Conservation (phyloP, 2,113 vertebrate genomes). For the Diphyllodes magnificus region DNA sequence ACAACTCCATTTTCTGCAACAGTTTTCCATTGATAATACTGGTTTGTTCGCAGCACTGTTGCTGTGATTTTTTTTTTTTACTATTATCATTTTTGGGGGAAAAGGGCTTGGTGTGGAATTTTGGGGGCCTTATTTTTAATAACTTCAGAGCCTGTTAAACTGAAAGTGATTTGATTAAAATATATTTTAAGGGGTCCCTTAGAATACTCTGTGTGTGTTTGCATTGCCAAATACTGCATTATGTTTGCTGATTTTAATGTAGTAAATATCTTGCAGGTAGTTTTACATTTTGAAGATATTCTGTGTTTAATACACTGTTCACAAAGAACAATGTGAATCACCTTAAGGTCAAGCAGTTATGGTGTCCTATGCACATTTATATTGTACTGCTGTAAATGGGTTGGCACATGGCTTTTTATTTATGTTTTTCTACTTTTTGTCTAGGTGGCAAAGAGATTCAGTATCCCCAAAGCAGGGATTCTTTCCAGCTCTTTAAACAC, state of each 20-base stretch:
- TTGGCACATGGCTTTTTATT: neutral
- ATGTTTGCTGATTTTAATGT: neutral
- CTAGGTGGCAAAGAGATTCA: neutral
- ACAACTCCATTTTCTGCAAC: neutral
- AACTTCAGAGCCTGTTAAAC: neutral
- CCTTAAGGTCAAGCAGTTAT: neutral
- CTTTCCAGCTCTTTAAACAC: neutral
- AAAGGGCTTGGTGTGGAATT: neutral
- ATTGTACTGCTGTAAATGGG: neutral
- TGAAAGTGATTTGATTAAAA: neutral
- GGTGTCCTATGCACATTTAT: neutral
- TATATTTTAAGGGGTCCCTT: neutral
- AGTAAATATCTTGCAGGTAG: neutral
- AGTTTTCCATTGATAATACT: neutral
- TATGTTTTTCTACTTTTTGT: neutral
- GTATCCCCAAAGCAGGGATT: neutral
- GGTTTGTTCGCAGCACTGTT: neutral
- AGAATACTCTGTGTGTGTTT: neutral
- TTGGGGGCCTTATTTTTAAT: neutral
- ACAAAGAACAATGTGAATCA: neutral
- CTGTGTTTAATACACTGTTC: neutral
- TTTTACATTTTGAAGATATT: neutral
- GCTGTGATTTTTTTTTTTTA: neutral
- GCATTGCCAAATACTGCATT: neutral
- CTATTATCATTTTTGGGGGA: rapidly evolving